A percentile compares a stretch with the other conserved stretches of the same genome.
These are phyloP conservation scores for Adoxophyes honmai DNA, from an alignment of 1,140 invertebrate genomes.

Conservation along the genomic window DNA sequence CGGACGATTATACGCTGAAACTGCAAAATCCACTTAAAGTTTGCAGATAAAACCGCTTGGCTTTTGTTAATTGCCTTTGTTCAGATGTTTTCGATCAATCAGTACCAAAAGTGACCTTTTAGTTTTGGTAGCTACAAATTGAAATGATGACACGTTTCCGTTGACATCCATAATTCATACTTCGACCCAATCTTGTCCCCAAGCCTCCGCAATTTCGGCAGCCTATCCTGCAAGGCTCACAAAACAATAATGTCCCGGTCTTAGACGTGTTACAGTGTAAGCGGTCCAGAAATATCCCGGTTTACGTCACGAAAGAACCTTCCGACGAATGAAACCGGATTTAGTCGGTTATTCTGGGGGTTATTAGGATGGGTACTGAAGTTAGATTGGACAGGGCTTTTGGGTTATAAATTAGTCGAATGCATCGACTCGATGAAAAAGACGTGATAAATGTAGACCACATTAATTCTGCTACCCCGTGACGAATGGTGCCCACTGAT, in stretches of 20 bases:
- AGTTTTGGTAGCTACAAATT: no score
- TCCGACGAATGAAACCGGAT: neutral
- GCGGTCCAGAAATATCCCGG: neutral
- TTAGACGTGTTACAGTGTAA: neutral
- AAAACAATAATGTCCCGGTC: neutral
- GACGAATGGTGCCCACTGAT: neutral
- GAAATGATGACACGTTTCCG: no score
- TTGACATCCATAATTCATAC: no score
- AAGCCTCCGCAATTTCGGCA: neutral
- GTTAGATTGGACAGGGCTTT: neutral
- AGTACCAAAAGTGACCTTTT: no score
- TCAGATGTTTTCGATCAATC: no score
- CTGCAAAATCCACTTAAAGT: no score
- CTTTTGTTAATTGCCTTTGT: no score
- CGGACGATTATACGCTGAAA: no score
- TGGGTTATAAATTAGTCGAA: constrained; percentile 3
- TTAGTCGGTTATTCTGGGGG: neutral
- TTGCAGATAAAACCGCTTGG: no score
- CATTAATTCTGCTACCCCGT: neutral
- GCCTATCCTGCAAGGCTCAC: neutral
- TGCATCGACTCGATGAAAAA: neutral
- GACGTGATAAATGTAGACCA: neutral
- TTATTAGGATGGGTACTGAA: neutral
- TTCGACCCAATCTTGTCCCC: no score
- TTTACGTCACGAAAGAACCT: neutral